phyloP scores from a whole-genome alignment of 2,113 vertebrate species.

The Conger conger region DNA sequence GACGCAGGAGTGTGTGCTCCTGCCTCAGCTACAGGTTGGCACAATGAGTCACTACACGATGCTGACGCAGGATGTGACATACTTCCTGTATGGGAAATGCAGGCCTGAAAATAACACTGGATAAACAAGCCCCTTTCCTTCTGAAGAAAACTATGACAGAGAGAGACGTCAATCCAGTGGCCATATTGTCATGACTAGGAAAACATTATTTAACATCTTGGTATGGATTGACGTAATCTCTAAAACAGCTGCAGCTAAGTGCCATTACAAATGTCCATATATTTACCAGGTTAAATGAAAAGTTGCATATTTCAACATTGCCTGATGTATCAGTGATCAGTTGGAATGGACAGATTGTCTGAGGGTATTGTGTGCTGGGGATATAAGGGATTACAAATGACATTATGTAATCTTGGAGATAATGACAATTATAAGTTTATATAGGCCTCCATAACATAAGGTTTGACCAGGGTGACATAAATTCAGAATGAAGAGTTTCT shows the following conservation, averaged over 20 bases:
- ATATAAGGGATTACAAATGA: too few relatives aligned
- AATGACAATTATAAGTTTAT: too few relatives aligned
- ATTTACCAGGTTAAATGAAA: neutral
- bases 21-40: neutral
- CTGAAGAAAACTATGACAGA: neutral
- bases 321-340: neutral
- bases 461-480: too few relatives aligned
- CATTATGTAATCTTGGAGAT: too few relatives aligned
- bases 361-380: neutral
- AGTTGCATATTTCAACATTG: neutral
- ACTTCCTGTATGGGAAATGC: neutral
- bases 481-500: too few relatives aligned
- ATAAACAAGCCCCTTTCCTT: neutral
- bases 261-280: neutral
- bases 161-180: neutral
- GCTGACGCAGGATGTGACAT: neutral
- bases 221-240: neutral
- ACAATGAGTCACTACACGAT: neutral
- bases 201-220: neutral
- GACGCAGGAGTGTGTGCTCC: neutral
- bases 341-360: neutral
- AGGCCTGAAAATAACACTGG: conserved; percentile 8
- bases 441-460: too few relatives aligned
- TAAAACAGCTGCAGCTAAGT: neutral
- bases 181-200: neutral